A percentile compares a stretch with the other conserved stretches of the same genome.
phyloP scores from a whole-genome alignment of 2,797 vertebrate genomes.

The Lacerta viridis region DNA sequence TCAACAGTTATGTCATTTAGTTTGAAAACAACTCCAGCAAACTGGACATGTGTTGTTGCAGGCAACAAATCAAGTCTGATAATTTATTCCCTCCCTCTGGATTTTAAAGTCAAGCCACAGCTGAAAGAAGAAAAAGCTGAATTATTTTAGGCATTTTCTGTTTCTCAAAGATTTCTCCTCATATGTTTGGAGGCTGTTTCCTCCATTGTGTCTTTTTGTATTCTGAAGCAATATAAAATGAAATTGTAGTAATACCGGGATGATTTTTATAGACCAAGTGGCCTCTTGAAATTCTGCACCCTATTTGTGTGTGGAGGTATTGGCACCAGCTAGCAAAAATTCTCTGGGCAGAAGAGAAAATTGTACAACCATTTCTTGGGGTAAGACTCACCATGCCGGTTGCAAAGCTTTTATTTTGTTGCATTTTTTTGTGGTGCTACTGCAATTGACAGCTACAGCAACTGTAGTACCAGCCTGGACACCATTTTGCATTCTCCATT shows the following conservation, averaged over 20 bases:
- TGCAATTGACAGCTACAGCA: too few relatives aligned
- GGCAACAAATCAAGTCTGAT: constrained; percentile 25
- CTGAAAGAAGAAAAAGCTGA: constrained; percentile 19
- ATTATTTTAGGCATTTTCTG: neutral
- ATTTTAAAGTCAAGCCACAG: constrained; percentile 40
- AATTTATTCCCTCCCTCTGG: constrained; percentile 16
- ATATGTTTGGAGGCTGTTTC: constrained; percentile 8
- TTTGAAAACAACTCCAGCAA: constrained; percentile 61
- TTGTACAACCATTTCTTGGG: too few relatives aligned
- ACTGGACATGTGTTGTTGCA: constrained; percentile 16
- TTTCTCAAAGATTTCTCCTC: neutral
- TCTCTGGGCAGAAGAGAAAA: too few relatives aligned
- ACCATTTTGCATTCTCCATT: too few relatives aligned
- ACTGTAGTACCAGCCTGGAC: too few relatives aligned
- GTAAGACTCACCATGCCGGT: too few relatives aligned
- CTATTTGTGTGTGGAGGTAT: too few relatives aligned
- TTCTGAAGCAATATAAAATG: neutral
- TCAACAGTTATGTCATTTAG: constrained; percentile 53
- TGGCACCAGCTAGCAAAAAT: too few relatives aligned
- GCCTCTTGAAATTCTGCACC: neutral
- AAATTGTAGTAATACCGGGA: neutral
- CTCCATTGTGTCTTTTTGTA: neutral
- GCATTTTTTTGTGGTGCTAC: too few relatives aligned
- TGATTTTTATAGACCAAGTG: neutral
- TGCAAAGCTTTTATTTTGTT: too few relatives aligned